Evolutionary conservation across 2,797 vertebrate genomes (phyloP), one percentile per base, ranked within the genome.

Genomic region (Todus mexicanus): DNA sequence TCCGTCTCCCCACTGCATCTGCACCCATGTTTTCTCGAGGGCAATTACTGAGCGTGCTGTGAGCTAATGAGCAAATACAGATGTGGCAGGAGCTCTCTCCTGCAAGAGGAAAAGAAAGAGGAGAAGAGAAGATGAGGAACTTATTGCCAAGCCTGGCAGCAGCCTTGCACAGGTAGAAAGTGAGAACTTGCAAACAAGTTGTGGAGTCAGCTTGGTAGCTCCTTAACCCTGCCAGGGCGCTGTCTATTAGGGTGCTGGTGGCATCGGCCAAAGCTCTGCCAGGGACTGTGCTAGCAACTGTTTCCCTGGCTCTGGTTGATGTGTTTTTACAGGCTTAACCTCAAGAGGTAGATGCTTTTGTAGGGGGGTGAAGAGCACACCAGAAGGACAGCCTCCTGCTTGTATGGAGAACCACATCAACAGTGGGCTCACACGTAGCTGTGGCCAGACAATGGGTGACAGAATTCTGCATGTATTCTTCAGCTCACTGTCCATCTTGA

Each of bases 51-150:
- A 57, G 54, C 87, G 59, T 93, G 96, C 94, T 48, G 89, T 4
- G 91, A 94, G 91, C 91, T 97, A 94, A 96, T 98, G 96, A 98
- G 96, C 93, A 96, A 97, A 96, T 95, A 94, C 96, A 97, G 97
- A 96, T 98, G 97, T 73, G 65, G 91, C 75, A 75, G 56, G 29
- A 7, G 3, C 51, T 45, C 15, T 38, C 35, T 84, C 18, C 38
- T 75, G 66, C 40, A 63, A 60, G n/a, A 72, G 56, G 69, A 73
- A 65, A 23, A 1, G 33, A 13, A 87, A 64, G 60, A 90, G 64
- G 70, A 86, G 26, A 40, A 54, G 56, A 53, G 54, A 84, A 23
- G 37, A 15, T 45, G 23, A 90, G 76, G 75, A 92, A 63, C 8
- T 84, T 74, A 45, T 69, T 74, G 19, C 31, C 35, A 84, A 59